These are phyloP conservation scores for Cheilosia variabilis DNA, from an alignment of 2,888 invertebrate species.

Conservation along the genomic window DNA sequence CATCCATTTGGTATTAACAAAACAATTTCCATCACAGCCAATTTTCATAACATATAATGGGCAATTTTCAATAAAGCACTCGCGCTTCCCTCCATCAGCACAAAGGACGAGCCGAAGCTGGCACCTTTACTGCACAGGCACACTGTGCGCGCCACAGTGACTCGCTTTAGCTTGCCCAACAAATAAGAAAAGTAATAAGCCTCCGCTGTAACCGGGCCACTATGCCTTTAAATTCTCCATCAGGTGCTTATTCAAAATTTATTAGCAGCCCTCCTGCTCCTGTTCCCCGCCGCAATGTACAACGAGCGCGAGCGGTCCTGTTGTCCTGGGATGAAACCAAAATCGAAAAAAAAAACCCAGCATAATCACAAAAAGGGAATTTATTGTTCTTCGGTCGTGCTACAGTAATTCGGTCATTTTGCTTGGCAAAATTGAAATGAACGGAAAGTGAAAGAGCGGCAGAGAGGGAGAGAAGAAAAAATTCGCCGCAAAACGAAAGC, in stretches of 20 bases:
- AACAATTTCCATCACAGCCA: conserved; percentile 51
- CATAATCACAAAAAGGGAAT: conserved; percentile 72
- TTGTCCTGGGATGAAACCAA: conserved; percentile 58
- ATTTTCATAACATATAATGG: conserved; percentile 69
- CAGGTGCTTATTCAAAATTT: conserved; percentile 73
- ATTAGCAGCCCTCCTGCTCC: conserved; percentile 54
- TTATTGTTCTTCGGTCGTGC: conserved; percentile 69
- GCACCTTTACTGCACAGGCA: conserved; percentile 47
- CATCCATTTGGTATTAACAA: conserved; percentile 59
- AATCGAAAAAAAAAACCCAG: conserved; percentile 21
- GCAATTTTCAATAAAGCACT: conserved; percentile 71
- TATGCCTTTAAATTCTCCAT: conserved; percentile 42
- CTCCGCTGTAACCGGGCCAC: conserved; percentile 25
- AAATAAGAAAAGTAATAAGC: conserved; percentile 69
- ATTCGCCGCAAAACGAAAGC: conserved; percentile 10
- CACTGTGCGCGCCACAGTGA: conserved; percentile 11
- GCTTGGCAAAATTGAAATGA: conserved; percentile 58
- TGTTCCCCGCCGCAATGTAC: conserved; percentile 11
- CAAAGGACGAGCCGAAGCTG: conserved; percentile 13
- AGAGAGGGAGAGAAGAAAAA: background rate
- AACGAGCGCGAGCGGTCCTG: background rate
- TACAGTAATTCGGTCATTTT: conserved; percentile 73
- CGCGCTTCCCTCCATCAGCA: conserved; percentile 29
- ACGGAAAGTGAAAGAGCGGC: background rate
- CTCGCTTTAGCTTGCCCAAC: conserved; percentile 59